Evolutionary conservation across 2,113 vertebrate genomes (phyloP), one percentile per base, ranked within the genome.

Genomic region (Nematolebias whitei): DNA sequence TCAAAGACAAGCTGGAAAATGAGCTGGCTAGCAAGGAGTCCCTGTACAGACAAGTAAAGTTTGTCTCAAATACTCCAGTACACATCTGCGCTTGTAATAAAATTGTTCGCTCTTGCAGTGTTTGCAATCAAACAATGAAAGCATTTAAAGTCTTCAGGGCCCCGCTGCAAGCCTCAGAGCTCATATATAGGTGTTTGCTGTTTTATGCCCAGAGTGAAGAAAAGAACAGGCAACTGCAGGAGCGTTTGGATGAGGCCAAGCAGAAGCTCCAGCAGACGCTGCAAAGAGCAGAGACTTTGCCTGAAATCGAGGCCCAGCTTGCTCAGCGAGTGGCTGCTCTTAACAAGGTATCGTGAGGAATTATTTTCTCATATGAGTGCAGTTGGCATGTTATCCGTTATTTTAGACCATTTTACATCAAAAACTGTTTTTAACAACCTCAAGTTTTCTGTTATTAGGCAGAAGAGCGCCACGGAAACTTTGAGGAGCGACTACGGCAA

Each of bases 1-100:
- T 95, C 86, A 98, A 97, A 70, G 96, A 98, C 91, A 97, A 97
- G 84, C 89, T 98, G 87, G 96, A 97, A 87, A 98, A 97, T 3
- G 96, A 98, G 52, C 79, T 98, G 78, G 96, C 96, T 41, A 97
- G 95, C 92, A 97, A 98, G 85, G 96, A 97, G 60, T 97, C 96
- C 1, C 89, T 98, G 55, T 93, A 96, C 85, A 92, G 96, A 90
- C 96, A 97, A 93, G 96, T 96, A 63, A 55, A 24, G 4, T 38
- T n/a, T 51, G 12, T 7, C 16, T 57, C 11, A 41, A 19, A 39
- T 13, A 38, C 26, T 22, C 29, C 18, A 41, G 52, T 1, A 26
- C 16, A 10, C 41, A 39, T 11, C 4, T 39, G 15, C 5, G 12
- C 11, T 13, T 18, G 2, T 9, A 20, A 63, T 20, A 5, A 43